Base-by-base conservation (phyloP, 2,113 vertebrate genomes). In the Glaucidium brasilianum region DNA sequence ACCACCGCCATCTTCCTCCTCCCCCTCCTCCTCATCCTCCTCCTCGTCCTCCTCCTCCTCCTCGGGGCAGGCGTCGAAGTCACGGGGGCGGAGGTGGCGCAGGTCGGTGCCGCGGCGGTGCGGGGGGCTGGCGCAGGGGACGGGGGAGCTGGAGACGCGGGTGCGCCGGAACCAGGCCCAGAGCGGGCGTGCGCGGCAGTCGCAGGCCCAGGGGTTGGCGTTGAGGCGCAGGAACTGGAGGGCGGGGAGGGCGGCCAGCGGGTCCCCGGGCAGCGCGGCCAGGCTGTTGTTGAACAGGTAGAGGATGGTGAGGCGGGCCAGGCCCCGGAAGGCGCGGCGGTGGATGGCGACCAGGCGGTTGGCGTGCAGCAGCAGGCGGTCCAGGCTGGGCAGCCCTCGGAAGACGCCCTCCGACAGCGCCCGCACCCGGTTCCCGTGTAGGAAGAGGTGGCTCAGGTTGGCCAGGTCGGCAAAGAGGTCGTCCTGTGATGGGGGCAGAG, bases 211-310 rank as follows among this genome's bases (percentile, higher is more conserved):
- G 69, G 99, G 99, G 97, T 99, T 99, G 71, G 97, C 98, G 59
- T 99, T 99, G 96, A 99, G 99, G 69, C 99, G 98, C 84, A 99
- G 98, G 97, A 99, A 99, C 98, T 99, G 99, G n/a, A 99, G 98
- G 17, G 98, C 97, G 2, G 98, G 98, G 39, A 99, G 96, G 37
- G 99, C 98, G 25, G 97, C 98, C 97, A 99, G 98, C 14, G 98
- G 98, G 98, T 99, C 99, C 29, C 99, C 99, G 0, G 99, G 99
- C 92, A 99, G 98, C 55, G 99, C 98, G 4, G 97, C 97, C 96
- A 99, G 98, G 95, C 99, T 99, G 97, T 99, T 99, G 98, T 99
- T 99, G 97, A 99, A 99, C 91, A 99, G 98, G 97, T 99, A 99
- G 88, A 99, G 99, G 94, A 99, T 99, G 96, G 99, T 99, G 92